Evolutionary conservation across 2,888 invertebrate species (phyloP).

Genomic region (Parapristionchus giblindavisi): DNA sequence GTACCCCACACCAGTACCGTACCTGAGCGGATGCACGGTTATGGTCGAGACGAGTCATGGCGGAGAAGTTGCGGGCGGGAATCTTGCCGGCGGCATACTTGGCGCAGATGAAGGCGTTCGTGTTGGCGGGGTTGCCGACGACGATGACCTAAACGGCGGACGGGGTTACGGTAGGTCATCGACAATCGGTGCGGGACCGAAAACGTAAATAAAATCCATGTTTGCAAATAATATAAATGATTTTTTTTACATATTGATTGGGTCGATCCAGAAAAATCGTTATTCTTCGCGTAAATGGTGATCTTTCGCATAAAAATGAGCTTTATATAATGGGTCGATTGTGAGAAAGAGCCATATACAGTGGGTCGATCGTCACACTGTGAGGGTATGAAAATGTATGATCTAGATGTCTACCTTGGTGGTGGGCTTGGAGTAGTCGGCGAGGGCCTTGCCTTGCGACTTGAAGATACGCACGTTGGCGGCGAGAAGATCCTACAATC

Average conservation of each 20-base stretch:
- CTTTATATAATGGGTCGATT: too few relatives aligned
- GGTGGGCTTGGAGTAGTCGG: slow-evolving; percentile 87
- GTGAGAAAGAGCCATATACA: too few relatives aligned
- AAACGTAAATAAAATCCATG: not conserved
- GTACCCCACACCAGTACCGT: slow-evolving; percentile 32
- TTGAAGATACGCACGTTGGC: slow-evolving; percentile 99
- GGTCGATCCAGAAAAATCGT: too few relatives aligned
- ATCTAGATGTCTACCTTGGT: slow-evolving; percentile 79
- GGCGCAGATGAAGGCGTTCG: slow-evolving; percentile 93
- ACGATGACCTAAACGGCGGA: slow-evolving; percentile 78
- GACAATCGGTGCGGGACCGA: not conserved
- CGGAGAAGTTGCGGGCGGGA: slow-evolving; percentile 93
- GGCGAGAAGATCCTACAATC: slow-evolving; percentile 81
- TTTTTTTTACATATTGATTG: not conserved
- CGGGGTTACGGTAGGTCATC: not conserved
- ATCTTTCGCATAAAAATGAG: too few relatives aligned
- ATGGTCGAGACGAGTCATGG: slow-evolving; percentile 97
- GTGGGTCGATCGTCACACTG: too few relatives aligned
- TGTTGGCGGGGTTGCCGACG: slow-evolving; percentile 99
- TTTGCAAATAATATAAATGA: too few relatives aligned
- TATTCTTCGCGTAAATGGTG: too few relatives aligned
- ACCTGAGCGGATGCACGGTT: slow-evolving; percentile 91
- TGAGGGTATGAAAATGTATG: too few relatives aligned
- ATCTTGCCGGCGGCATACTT: slow-evolving; percentile 92
- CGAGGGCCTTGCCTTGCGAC: slow-evolving; percentile 91